Conservation (phyloP, 2,797 vertebrate genomes). For the Gallinago solitaria region DNA sequence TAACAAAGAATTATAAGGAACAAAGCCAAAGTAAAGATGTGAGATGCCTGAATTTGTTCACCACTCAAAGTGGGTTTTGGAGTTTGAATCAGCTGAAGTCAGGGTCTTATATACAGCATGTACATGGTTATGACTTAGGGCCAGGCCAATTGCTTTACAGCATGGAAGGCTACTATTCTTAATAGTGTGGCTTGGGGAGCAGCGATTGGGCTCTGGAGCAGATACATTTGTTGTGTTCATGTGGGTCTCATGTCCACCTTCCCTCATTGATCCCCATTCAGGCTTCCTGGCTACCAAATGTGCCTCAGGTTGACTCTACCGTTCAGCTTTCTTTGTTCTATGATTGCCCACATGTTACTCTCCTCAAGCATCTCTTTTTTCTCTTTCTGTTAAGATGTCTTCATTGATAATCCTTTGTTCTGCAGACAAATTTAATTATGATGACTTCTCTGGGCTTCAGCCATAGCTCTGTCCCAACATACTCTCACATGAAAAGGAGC, state of each 20-base stretch:
- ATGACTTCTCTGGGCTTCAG: neutral
- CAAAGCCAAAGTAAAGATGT: neutral
- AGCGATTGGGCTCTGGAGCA: neutral
- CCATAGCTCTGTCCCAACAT: neutral
- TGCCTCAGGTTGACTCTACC: neutral
- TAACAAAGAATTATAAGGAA: neutral
- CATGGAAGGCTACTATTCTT: neutral
- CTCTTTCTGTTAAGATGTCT: neutral
- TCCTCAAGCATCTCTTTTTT: neutral
- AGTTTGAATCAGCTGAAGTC: neutral
- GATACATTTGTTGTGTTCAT: neutral
- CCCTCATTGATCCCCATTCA: neutral
- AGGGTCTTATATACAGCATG: neutral
- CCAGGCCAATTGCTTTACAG: neutral
- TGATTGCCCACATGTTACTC: neutral
- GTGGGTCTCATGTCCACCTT: neutral
- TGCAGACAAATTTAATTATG: neutral
- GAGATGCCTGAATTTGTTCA: neutral
- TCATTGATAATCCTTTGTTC: neutral
- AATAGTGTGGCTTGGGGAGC: neutral
- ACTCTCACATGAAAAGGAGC: neutral
- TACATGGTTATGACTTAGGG: neutral
- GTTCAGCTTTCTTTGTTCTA: neutral
- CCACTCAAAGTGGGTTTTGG: neutral
- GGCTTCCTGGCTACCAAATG: neutral